A percentile compares a stretch with the other conserved stretches of the same genome.
These are phyloP conservation scores for Choreutis nemorana DNA, from an alignment of 2,888 invertebrate species.

Conservation along the genomic window DNA sequence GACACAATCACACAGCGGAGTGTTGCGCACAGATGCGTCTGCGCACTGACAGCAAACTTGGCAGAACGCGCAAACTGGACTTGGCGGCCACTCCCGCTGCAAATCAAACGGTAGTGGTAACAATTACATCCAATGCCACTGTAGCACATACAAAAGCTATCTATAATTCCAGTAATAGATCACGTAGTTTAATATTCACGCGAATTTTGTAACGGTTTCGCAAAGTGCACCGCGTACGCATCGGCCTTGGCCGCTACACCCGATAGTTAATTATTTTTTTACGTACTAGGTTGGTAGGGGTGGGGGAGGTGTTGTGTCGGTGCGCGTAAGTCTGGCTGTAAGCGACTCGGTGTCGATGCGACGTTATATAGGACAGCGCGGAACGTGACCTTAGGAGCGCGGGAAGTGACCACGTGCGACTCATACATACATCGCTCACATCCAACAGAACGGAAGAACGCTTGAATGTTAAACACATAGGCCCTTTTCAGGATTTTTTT, in stretches of 20 bases:
- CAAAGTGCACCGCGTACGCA: slow-evolving; percentile 16
- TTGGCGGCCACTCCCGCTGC: slow-evolving; percentile 36
- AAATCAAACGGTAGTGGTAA: slow-evolving; percentile 34
- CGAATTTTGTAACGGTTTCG: slow-evolving; percentile 23
- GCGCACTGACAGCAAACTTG: slow-evolving; percentile 32
- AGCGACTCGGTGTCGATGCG: slow-evolving; percentile 37
- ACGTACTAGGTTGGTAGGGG: slow-evolving; percentile 36
- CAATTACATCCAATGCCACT: slow-evolving; percentile 30
- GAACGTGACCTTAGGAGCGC: slow-evolving; percentile 43
- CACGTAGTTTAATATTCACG: slow-evolving; percentile 28
- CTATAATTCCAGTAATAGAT: slow-evolving; percentile 19
- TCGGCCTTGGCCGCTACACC: slow-evolving; percentile 27
- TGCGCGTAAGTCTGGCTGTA: slow-evolving; percentile 48
- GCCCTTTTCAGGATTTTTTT: too few relatives aligned
- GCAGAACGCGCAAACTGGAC: slow-evolving; percentile 39
- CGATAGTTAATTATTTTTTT: slow-evolving; percentile 23
- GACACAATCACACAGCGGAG: slow-evolving; percentile 39
- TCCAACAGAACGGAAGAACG: too few relatives aligned
- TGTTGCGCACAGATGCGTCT: slow-evolving; percentile 18
- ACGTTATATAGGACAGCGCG: slow-evolving; percentile 53
- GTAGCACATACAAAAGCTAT: slow-evolving; percentile 12
- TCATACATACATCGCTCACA: too few relatives aligned
- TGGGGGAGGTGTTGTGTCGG: slow-evolving; percentile 42
- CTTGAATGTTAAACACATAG: too few relatives aligned
- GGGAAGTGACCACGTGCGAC: slow-evolving; percentile 29